Evolutionary conservation across 2,797 vertebrate genomes (phyloP), one percentile per base, ranked within the genome.

Genomic region (Labeo calbasu): DNA sequence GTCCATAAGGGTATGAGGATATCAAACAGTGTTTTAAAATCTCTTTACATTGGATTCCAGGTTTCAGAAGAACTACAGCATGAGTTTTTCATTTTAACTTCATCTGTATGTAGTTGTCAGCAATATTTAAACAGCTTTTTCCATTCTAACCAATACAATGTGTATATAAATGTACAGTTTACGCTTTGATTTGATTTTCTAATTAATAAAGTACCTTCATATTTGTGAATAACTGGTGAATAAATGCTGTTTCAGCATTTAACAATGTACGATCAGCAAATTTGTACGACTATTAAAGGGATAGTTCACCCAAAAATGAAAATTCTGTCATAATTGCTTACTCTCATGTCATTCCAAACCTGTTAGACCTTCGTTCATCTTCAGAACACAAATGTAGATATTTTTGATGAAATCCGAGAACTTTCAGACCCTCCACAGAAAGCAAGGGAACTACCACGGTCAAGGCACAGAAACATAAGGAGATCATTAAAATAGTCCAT

Each of bases 171-270:
- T 92, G 87, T 92, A 89, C 89, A 89, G 84, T 90, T 92, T 92
- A 90, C 89, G 86, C 88, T 88, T 93, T 85, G 40, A 87, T 91
- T 86, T 91, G 88, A 88, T 93, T 94, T 95, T 94, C 86, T 94
- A 93, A 94, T 87, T 84, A 95, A 94, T 94, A 95, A 95, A 95
- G 82, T 88, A 82, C 90, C 91, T 92, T 92, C 90, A 92, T 90
- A 79, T 81, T 59, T 76, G 46, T 81, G 25, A n/a, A 11, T 36
- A 43, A n/a, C 15, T 25, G 14, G 46, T 65, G 70, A 46, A 46
- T 46, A 46, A 46, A 46, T 46, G 43, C 43, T 46, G 8, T 46
- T 61, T 63, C 32, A 12, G 28, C 19, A 63, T 48, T 48, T 15
- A 32, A 59, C 73, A 10, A 5, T 12, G 19, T 43, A 15, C 40